Percentiles rank a stretch among this genome's conserved stretches.
phyloP scores from a whole-genome alignment of 2,888 invertebrate genomes.

The Serripes groenlandicus region DNA sequence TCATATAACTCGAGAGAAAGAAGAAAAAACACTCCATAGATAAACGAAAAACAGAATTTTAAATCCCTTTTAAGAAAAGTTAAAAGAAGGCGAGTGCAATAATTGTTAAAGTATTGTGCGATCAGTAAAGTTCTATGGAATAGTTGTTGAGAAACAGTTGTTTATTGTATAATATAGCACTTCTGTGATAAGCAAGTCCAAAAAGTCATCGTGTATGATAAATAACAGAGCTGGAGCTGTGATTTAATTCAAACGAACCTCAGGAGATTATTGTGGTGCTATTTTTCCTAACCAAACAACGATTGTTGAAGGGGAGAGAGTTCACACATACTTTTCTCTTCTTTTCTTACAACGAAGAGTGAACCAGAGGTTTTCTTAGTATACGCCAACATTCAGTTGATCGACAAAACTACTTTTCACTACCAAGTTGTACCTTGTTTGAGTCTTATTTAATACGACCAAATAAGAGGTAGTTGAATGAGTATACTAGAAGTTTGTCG shows the following conservation, averaged over 20 bases:
- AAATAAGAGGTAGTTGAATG: too few relatives aligned
- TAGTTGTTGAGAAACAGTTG: too few relatives aligned
- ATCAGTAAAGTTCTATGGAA: neutral
- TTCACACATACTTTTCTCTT: too few relatives aligned
- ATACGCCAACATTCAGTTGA: too few relatives aligned
- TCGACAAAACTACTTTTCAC: too few relatives aligned
- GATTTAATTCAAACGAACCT: neutral
- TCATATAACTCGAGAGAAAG: neutral
- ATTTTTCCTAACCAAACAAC: neutral
- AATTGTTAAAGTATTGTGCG: neutral
- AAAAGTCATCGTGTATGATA: neutral
- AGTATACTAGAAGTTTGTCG: too few relatives aligned
- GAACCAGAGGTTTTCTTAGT: too few relatives aligned
- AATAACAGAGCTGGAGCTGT: conserved; percentile 1
- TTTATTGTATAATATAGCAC: neutral
- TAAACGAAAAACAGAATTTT: too few relatives aligned
- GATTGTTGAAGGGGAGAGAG: neutral
- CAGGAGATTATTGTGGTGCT: conserved; percentile 2
- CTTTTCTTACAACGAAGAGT: too few relatives aligned
- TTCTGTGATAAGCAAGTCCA: neutral
- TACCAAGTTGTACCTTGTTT: too few relatives aligned
- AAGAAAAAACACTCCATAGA: neutral
- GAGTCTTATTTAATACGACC: too few relatives aligned
- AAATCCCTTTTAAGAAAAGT: too few relatives aligned
- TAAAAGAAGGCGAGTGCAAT: neutral